These are phyloP conservation scores for Pao palembangensis DNA, from an alignment of 2,113 vertebrate species.

Conservation along the genomic window DNA sequence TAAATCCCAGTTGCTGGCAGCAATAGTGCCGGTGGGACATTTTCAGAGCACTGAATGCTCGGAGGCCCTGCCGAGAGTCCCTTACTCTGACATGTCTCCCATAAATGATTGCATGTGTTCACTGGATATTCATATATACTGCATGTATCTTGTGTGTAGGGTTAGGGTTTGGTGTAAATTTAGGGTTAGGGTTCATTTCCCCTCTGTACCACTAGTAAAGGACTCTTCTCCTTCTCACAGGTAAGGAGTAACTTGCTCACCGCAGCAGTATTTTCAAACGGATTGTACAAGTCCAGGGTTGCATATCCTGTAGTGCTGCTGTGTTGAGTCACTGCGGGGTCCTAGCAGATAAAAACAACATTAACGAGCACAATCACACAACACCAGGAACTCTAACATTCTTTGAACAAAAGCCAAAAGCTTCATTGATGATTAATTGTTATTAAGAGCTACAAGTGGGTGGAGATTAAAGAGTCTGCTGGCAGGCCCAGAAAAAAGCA, in stretches of 20 bases:
- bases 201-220: not conserved
- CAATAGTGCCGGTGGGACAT: too few relatives aligned
- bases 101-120: too few relatives aligned
- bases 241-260: conserved; percentile 61
- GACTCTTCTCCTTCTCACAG: not conserved
- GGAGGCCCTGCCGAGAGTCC: too few relatives aligned
- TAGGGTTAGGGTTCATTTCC: too few relatives aligned
- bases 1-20: too few relatives aligned
- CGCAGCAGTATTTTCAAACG: conserved; percentile 80
- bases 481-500: not conserved
- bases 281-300: conserved; percentile 90
- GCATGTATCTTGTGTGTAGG: too few relatives aligned
- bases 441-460: conserved; percentile 23
- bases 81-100: too few relatives aligned
- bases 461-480: not conserved
- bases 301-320: conserved; percentile 79
- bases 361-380: not conserved
- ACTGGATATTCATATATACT: too few relatives aligned
- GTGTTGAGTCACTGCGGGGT: conserved; percentile 84
- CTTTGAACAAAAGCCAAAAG: not conserved
- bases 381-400: too few relatives aligned
- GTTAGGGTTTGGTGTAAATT: too few relatives aligned
- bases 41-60: too few relatives aligned
- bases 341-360: conserved; percentile 65
- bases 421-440: too few relatives aligned